A percentile compares a stretch with the other conserved stretches of the same genome.
Evolutionary conservation across 2,888 invertebrate species (phyloP).

Genomic region (Proisotoma minuta): DNA sequence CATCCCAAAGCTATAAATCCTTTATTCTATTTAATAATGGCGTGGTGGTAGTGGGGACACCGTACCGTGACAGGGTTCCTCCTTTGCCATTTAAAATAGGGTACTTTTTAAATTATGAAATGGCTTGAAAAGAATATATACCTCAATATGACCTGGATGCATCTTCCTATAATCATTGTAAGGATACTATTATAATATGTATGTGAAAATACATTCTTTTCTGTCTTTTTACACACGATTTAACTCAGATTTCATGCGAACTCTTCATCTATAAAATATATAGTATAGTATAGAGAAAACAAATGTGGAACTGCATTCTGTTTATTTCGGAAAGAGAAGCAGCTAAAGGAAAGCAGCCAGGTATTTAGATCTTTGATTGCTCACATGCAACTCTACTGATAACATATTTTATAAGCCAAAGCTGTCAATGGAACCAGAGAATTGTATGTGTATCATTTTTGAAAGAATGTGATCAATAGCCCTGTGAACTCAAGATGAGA

Average conservation of each 20-base stretch:
- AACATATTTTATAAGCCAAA: no score
- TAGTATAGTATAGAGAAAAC: no score
- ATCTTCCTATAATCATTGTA: neutral
- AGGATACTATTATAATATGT: neutral
- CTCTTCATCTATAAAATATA: neutral
- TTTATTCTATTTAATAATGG: constrained; percentile 15
- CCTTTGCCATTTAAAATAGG: constrained; percentile 17
- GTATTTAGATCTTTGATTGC: no score
- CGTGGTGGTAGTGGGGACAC: constrained; percentile 20
- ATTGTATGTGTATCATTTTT: no score
- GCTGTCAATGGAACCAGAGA: no score
- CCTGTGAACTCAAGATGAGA: no score
- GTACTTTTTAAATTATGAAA: constrained; percentile 11
- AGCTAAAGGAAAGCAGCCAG: no score
- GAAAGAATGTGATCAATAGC: constrained; percentile 6
- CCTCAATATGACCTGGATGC: constrained; percentile 6
- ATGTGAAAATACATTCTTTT: neutral
- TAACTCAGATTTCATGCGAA: constrained; percentile 6
- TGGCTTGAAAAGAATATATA: constrained; percentile 14
- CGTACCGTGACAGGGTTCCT: constrained; percentile 11
- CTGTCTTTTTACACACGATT: constrained; percentile 11
- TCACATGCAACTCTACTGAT: no score
- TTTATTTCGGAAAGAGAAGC: no score
- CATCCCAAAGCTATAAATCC: constrained; percentile 18
- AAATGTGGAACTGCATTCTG: no score